These are phyloP conservation scores for Stramonita haemastoma DNA, from an alignment of 2,888 invertebrate species.

Conservation along the genomic window DNA sequence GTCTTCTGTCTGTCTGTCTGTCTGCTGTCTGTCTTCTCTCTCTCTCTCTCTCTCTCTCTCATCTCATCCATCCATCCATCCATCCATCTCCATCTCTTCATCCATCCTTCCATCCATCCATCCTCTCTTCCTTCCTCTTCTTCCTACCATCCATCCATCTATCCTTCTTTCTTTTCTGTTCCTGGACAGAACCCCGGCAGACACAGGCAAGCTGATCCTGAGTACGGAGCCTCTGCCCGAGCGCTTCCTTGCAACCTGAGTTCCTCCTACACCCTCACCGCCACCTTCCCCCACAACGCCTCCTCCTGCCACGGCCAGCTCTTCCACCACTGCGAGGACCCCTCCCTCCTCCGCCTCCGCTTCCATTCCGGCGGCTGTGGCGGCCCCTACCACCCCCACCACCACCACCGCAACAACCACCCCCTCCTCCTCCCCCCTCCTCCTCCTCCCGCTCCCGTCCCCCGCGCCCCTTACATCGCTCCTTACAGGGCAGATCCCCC, in stretches of 20 bases:
- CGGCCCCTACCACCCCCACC: no score
- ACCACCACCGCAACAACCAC: no score
- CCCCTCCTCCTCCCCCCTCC: neutral
- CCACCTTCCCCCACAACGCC: conserved; percentile 51
- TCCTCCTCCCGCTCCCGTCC: neutral
- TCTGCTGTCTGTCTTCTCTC: no score
- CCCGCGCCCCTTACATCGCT: conserved; percentile 30
- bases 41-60: no score
- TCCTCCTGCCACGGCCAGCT: conserved; percentile 60
- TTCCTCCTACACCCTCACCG: conserved; percentile 54
- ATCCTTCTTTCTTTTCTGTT: neutral
- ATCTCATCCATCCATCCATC: no score
- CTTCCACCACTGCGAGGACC: conserved; percentile 61
- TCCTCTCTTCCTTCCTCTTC: no score
- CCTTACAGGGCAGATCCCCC: neutral
- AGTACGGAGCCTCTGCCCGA: conserved; percentile 41
- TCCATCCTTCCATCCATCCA: no score
- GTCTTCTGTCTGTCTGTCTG: no score
- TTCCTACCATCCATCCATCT: neutral
- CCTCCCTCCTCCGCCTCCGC: conserved; percentile 58
- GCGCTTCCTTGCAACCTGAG: conserved; percentile 58
- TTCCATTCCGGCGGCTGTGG: conserved; percentile 51
- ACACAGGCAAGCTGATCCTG: conserved; percentile 59
- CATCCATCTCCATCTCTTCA: no score
- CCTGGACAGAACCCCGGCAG: conserved; percentile 33